These are phyloP conservation scores for Hirtodrosophila duncani DNA, from an alignment of 2,888 invertebrate species.

Conservation along the genomic window DNA sequence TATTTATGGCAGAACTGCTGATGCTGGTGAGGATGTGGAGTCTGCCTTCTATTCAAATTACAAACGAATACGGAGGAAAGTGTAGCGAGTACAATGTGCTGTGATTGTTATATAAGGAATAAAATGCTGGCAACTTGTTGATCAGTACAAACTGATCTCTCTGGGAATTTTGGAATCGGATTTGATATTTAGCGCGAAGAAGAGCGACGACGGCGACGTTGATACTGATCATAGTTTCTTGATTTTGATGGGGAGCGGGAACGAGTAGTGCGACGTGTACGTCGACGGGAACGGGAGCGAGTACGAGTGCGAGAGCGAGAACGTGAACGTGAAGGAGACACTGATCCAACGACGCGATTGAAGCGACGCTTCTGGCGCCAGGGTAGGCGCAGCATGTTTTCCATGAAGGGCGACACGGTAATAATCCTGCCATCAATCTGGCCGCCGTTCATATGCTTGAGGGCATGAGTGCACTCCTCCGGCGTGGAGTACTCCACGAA, in stretches of 20 bases:
- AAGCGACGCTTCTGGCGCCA: slow-evolving; percentile 30
- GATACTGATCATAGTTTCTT: too few relatives aligned
- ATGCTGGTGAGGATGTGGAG: too few relatives aligned
- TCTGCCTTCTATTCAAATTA: too few relatives aligned
- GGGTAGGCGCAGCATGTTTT: slow-evolving; percentile 27
- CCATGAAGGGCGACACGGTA: slow-evolving; percentile 35
- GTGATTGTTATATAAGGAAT: too few relatives aligned
- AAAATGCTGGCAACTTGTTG: too few relatives aligned
- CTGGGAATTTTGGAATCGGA: too few relatives aligned
- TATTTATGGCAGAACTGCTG: too few relatives aligned
- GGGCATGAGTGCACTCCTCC: slow-evolving; percentile 36
- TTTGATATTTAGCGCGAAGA: slow-evolving; percentile 1
- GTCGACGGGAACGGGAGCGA: neutral
- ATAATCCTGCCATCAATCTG: slow-evolving; percentile 37
- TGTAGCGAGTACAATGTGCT: too few relatives aligned
- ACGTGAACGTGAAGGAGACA: slow-evolving; percentile 15
- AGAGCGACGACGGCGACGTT: neutral
- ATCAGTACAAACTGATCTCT: too few relatives aligned
- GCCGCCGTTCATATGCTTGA: slow-evolving; percentile 47
- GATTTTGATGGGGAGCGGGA: neutral
- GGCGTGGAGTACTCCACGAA: slow-evolving; percentile 41
- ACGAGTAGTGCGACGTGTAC: neutral
- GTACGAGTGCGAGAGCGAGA: neutral
- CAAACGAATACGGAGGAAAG: too few relatives aligned
- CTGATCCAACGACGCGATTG: too few relatives aligned